Conservation (phyloP, 2,888 invertebrate genomes). For the Lypha dubia region DNA sequence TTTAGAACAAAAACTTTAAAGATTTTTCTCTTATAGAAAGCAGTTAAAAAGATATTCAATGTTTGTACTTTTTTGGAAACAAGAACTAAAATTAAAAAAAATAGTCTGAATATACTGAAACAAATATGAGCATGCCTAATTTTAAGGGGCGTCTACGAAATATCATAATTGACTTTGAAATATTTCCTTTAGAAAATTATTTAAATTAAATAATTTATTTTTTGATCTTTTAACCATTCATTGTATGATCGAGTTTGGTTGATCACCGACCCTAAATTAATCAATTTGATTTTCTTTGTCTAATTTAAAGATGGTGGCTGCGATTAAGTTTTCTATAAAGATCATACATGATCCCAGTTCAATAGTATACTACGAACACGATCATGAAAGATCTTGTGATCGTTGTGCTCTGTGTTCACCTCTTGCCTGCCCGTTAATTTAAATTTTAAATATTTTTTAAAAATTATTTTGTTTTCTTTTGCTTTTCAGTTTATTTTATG, state of each 20-base stretch:
- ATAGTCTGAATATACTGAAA: background rate
- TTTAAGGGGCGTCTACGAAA: background rate
- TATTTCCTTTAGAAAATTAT: background rate
- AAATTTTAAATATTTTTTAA: too few species aligned
- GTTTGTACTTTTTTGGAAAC: background rate
- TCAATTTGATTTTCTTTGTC: background rate
- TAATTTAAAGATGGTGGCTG: background rate
- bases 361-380: background rate
- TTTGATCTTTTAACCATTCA: background rate
- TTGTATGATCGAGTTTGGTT: background rate
- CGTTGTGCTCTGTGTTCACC: background rate
- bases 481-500: constrained; percentile 36
- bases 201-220: background rate
- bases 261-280: background rate
- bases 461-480: background rate
- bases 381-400: background rate
- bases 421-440: background rate
- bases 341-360: background rate
- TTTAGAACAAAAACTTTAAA: constrained; percentile 19
- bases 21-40: background rate
- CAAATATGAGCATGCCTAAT: background rate
- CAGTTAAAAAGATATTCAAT: constrained; percentile 19
- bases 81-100: constrained; percentile 10
- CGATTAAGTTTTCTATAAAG: background rate
- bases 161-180: background rate